Base-by-base conservation (phyloP, 2,888 invertebrate species). In the Phasia obesa region DNA sequence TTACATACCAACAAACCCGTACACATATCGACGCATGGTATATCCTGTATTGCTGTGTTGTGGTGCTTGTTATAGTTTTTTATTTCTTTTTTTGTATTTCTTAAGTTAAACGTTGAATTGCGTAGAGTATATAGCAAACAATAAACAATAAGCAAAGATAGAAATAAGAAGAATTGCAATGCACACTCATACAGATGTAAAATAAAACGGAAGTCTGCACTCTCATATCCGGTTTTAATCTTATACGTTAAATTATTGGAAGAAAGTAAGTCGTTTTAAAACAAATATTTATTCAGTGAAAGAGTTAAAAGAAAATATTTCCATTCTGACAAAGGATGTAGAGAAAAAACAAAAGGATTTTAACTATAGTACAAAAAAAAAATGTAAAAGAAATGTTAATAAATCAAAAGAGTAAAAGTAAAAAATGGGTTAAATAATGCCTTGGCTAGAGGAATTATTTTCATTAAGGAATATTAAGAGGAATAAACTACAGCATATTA, bases 151-250 rank as follows among this genome's bases (percentile, higher is more conserved):
- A 60, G 62, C 17, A 59, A 51, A 42, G 19, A 73, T 25, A 27
- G 31, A 60, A 35, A 27, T 17, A 44, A 51, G 67, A 25, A 51
- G 51, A 65, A 55, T n/a, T 21, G 25, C 9, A 53, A 53, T n/a
- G 59, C 23, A 19, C 15, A n/a, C 21, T 25, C 0, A 17, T 25
- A 44, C 35, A 49, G 31, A 1, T 1, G 21, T 6, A 60, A 11
- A 31, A 47, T 23, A 53, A 49, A 81, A 38, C 84, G 84, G 81
- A 84, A 79, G 77, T 80, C 73, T 70, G 62, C 35, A 62, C 64
- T 75, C 70, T 57, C 82, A 78, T 74, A 78, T 85, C 80, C 77
- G 80, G n/a, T 84, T 82, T 84, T 81, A 81, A 73, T 82, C 70
- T 71, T 77, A 80, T 85, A 80, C 80, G 67, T 82, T 77, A 65